Percentiles rank a stretch among this genome's conserved stretches.
Conservation (phyloP, 2,113 vertebrate genomes). For the Canis aureus region DNA sequence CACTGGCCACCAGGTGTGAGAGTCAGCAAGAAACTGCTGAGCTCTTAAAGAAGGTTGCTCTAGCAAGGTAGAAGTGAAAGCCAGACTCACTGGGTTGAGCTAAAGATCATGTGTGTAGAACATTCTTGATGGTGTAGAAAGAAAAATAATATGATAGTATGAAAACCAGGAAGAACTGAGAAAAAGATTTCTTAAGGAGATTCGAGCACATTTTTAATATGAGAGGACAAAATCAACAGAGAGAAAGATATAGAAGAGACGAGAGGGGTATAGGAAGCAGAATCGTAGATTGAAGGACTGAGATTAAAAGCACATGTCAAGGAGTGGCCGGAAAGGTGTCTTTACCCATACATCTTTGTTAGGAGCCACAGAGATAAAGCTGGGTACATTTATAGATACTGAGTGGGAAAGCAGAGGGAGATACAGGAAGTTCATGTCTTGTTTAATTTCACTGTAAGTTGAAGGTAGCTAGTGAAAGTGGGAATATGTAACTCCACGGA, state of each 20-base stretch:
- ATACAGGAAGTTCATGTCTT: background rate
- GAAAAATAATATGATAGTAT: background rate
- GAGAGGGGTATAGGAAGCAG: background rate
- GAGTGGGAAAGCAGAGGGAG: background rate
- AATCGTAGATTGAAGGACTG: background rate
- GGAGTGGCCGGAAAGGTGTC: background rate
- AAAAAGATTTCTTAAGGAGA: background rate
- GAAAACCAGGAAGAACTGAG: background rate
- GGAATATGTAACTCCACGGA: background rate
- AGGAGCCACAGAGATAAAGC: slow-evolving; percentile 16
- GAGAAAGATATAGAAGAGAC: background rate
- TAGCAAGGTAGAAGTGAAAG: background rate
- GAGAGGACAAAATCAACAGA: background rate
- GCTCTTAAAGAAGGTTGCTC: background rate
- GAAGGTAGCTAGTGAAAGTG: background rate
- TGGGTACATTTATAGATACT: background rate
- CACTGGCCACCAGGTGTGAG: background rate
- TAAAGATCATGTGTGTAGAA: background rate
- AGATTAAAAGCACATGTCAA: slow-evolving; percentile 30
- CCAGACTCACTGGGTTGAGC: background rate
- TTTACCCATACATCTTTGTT: background rate
- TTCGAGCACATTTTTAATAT: background rate
- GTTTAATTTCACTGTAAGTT: background rate
- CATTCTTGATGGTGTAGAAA: background rate
- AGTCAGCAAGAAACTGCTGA: background rate